These are phyloP conservation scores for Sinella curviseta DNA, from an alignment of 1,140 invertebrate genomes.

Conservation along the genomic window DNA sequence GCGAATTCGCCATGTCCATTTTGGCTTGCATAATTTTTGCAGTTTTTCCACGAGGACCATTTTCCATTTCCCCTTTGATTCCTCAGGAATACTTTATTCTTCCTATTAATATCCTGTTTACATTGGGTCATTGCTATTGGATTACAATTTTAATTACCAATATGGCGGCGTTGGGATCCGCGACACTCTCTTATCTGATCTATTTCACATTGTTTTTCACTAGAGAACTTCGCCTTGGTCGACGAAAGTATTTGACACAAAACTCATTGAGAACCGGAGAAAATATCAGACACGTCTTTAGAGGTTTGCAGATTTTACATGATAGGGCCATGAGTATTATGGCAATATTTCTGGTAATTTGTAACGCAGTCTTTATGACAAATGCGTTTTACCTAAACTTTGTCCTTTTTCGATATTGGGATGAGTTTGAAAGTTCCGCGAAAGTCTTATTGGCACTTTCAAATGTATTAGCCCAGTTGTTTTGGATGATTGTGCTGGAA, in stretches of 20 bases:
- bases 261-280: not conserved
- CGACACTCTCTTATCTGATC: not conserved
- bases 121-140: not conserved
- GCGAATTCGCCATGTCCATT: not conserved
- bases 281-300: not conserved
- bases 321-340: not conserved
- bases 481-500: not conserved
- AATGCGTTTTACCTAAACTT: not conserved
- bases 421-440: not conserved
- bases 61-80: not conserved
- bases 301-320: not conserved
- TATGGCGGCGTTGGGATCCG: not conserved
- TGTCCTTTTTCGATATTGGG: not conserved
- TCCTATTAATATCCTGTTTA: not conserved
- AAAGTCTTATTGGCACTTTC: not conserved
- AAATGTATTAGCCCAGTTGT: not conserved
- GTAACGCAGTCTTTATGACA: not conserved
- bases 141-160: not conserved
- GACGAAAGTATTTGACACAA: not conserved
- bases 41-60: not conserved
- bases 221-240: not conserved
- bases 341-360: not conserved
- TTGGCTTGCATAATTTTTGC: not conserved
- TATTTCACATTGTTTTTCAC: not conserved
- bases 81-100: not conserved